Base-by-base conservation (phyloP, 2,888 invertebrate species). In the Podabrus alpinus region DNA sequence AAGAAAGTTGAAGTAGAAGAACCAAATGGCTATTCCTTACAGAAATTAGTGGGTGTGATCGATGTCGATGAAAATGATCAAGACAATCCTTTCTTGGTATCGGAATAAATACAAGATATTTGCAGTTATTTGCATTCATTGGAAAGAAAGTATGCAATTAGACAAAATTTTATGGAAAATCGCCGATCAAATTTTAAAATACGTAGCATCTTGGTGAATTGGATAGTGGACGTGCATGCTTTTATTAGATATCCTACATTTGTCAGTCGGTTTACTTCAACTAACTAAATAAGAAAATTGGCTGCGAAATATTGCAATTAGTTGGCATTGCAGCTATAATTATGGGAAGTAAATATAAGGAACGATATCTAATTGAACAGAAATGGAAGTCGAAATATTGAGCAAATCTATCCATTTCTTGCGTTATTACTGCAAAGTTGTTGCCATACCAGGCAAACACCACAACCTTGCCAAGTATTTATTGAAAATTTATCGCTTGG, bases 331-430 rank as follows among this genome's bases (percentile, higher is more conserved):
- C 97, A 0, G 94, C 97, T 0, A 92, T 98, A 90, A 93, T 96
- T 82, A 92, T 98, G 71, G 97, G 98, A 0, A 92, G 94, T 83
- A 99, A 99, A 87, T 98, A 96, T 84, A 98, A 99, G 88, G 99
- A 99, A 89, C n/a, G n/a, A n/a, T n/a, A 94, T 97, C 83, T 96
- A 94, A 83, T 91, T 94, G 1, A 97, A 98, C 0, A 66, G 89
- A 90, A 77, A 97, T 97, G 92, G 98, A 99, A 88, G 88, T 90
- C 76, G 89, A 92, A 11, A 95, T 98, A 29, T 89, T 97, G 77
- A 90, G 88, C 78, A 90, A 91, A 19, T 94, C 97, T 0, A 90
- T 98, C 59, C 95, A 95, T 83, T 99, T 99, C 85, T 89, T 98
- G 61, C 90, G 98, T 77, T 92, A 98, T 88, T 91, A 89, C 81